Evolutionary conservation across 2,888 invertebrate species (phyloP), one percentile per base, ranked within the genome.

Genomic region (Brachycybe producta): DNA sequence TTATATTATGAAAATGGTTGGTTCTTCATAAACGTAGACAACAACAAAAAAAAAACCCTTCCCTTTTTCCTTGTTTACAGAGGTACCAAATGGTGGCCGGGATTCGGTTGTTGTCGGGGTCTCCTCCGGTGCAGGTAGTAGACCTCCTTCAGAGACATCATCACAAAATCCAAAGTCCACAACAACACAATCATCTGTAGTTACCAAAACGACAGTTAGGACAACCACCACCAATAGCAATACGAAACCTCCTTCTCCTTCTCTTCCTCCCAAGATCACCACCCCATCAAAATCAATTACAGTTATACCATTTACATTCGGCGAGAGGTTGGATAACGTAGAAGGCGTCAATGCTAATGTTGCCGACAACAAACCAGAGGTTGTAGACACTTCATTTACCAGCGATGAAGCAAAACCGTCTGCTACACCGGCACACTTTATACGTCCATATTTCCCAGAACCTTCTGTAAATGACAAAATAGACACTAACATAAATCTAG

Each of bases 191-290:
- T n/a, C n/a, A n/a, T n/a, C n/a, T n/a, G n/a, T n/a, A n/a, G n/a
- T n/a, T n/a, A n/a, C n/a, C n/a, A n/a, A n/a, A n/a, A n/a, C n/a
- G n/a, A n/a, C n/a, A n/a, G n/a, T n/a, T n/a, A n/a, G n/a, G n/a
- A n/a, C n/a, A n/a, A n/a, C n/a, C n/a, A n/a, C n/a, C n/a, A n/a
- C n/a, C n/a, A n/a, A n/a, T n/a, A n/a, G n/a, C n/a, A n/a, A n/a
- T n/a, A 15, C 48, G 8, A 11, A 7, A 45, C 32, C 23, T 27
- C n/a, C 32, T 45, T 21, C 34, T 11, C 11, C 30, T 24, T 13
- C 30, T 21, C 53, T 61, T 28, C 57, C 62, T 27, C 60, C 61
- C 8, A 57, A 56, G 30, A 57, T 60, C 36, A 58, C 60, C n/a
- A 58, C 57, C 11, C 39, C 55, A 27, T 46, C 57, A 30, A 57